Percentiles rank a stretch among this genome's conserved stretches.
These are phyloP conservation scores for Limnephilus rhombicus DNA, from an alignment of 2,888 invertebrate species.

Conservation along the genomic window DNA sequence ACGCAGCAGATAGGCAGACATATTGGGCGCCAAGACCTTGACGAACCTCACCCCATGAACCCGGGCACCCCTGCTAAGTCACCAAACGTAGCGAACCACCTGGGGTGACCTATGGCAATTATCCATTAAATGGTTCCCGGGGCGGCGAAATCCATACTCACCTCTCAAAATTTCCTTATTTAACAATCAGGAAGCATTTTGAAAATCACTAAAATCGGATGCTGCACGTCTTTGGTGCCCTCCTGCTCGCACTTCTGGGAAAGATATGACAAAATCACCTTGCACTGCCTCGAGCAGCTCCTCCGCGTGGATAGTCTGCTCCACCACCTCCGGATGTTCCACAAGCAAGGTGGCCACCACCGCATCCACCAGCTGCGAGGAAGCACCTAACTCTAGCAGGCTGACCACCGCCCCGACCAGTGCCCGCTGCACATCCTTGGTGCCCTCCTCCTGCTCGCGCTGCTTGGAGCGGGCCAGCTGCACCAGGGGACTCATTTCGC, in stretches of 20 bases:
- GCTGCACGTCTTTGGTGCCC: not conserved
- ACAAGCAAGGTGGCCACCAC: conserved; percentile 54
- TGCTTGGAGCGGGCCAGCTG: not conserved
- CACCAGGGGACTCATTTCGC: conserved; percentile 37
- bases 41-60: too few species aligned
- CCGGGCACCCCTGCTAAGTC: too few species aligned
- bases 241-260: not conserved
- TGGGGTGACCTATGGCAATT: too few species aligned
- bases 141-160: too few species aligned
- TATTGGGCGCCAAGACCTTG: too few species aligned
- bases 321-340: conserved; percentile 33
- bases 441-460: not conserved
- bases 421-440: conserved; percentile 18
- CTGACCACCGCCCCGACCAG: conserved; percentile 41
- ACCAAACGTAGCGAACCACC: too few species aligned
- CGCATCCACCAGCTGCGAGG: conserved; percentile 49
- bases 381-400: conserved; percentile 47
- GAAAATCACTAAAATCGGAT: not conserved
- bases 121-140: too few species aligned
- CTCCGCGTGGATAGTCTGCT: not conserved
- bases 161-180: not conserved
- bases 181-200: not conserved
- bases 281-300: not conserved
- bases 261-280: not conserved
- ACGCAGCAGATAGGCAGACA: too few species aligned